Percentiles rank a stretch among this genome's conserved stretches.
Conservation (phyloP, 1,140 invertebrate genomes). For the Drosophila repleta region DNA sequence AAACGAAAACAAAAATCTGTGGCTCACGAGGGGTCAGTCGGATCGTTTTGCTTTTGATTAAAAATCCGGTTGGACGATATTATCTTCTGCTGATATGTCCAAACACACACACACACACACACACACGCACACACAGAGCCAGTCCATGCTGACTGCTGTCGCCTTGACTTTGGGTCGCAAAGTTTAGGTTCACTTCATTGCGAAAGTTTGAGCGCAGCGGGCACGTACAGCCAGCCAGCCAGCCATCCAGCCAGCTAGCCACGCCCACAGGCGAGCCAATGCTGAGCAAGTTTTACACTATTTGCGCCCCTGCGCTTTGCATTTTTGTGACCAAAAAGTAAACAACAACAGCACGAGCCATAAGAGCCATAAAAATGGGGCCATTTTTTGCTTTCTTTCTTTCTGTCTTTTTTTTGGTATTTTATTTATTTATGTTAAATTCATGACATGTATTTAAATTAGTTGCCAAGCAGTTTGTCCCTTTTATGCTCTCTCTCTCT, state of each 20-base stretch:
- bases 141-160: too few species aligned
- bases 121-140: not conserved
- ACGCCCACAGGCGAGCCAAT: conserved; percentile 23
- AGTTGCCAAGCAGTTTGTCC: conserved; percentile 67
- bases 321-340: conserved; percentile 45
- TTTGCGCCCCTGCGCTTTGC: conserved; percentile 60
- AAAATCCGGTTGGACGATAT: conserved; percentile 46
- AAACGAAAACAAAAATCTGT: conserved; percentile 17
- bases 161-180: conserved; percentile 38
- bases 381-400: not conserved
- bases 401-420: conserved; percentile 1
- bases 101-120: not conserved
- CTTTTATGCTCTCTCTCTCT: conserved; percentile 23
- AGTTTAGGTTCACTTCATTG: conserved; percentile 54
- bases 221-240: too few species aligned
- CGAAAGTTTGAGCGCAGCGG: conserved; percentile 50
- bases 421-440: conserved; percentile 73
- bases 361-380: conserved; percentile 57
- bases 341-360: conserved; percentile 46
- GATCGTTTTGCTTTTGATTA: conserved; percentile 50
- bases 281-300: conserved; percentile 58
- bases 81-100: conserved; percentile 48
- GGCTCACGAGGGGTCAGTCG: conserved; percentile 8
- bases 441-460: conserved; percentile 79
- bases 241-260: too few species aligned